Base-by-base conservation (phyloP, 2,888 invertebrate species). In the Trachelus stipa region DNA sequence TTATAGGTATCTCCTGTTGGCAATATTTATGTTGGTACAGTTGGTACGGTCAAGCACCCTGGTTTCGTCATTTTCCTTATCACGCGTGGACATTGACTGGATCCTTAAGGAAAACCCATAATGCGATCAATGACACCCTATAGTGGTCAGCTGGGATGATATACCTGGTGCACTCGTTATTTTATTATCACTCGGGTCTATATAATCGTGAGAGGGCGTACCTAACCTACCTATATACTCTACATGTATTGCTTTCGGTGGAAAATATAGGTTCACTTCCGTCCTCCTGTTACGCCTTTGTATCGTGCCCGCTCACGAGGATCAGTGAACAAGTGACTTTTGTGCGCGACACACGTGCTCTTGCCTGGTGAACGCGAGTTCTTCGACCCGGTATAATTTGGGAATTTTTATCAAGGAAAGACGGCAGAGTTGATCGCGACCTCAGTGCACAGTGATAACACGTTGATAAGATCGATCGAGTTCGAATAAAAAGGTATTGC, bases 251-350 rank as follows among this genome's bases (percentile, higher is more conserved):
- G 56, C 56, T 56, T 56, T 56, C 23, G 56, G 56, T 56, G 15
- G 56, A 56, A 56, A 56, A 56, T 56, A 56, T 56, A 56, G 30
- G 71, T 71, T 23, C 12, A 23, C 71, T 71, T 71, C 30, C 71
- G 71, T 56, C 56, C 23, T 56, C 1, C 56, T 23, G 56, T 23
- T 56, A 56, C 56, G 56, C 56, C 56, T 56, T 56, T 56, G 56
- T 56, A 56, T 23, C 56, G 56, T 73, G 23, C 30, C 71, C 30
- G 30, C 34, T 34, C 15, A 78, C 78, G 76, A 40, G 34, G 68
- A 56, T 76, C 82, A 80, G 76, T 83, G 81, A 77, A 81, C 80
- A 82, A 78, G 80, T 79, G 82, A 83, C 85, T 83, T 83, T 83
- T 79, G 82, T 82, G 74, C 69, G 76, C 75, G 81, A 82, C 82